These are phyloP conservation scores for Norana najaformis DNA, from an alignment of 2,888 invertebrate species.

Conservation along the genomic window DNA sequence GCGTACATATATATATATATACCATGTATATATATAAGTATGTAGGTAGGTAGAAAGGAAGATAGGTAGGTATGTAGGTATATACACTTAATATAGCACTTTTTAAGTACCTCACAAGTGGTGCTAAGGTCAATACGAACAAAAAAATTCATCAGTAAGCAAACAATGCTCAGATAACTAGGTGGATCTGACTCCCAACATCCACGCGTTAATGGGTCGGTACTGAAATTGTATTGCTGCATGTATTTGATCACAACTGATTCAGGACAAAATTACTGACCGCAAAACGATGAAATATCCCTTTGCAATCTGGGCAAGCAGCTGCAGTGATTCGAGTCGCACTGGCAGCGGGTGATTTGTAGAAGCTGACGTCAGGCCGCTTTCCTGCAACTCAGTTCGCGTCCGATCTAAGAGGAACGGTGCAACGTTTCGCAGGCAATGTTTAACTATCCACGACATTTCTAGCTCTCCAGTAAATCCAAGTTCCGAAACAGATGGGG, in stretches of 20 bases:
- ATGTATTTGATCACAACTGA: not conserved
- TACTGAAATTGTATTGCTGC: no score
- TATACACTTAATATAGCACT: no score
- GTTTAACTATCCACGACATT: conserved; percentile 55
- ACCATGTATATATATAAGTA: no score
- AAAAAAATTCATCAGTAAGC: no score
- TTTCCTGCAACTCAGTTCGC: not conserved
- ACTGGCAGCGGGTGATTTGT: conserved; percentile 68
- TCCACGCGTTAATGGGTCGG: no score
- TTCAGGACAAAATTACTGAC: conserved; percentile 45
- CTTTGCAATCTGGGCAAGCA: conserved; percentile 59
- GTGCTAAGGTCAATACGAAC: no score
- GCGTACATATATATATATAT: not conserved
- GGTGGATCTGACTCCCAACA: no score
- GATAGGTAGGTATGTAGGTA: no score
- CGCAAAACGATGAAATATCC: conserved; percentile 62
- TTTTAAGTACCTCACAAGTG: no score
- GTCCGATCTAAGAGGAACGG: conserved; percentile 10
- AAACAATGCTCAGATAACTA: not conserved
- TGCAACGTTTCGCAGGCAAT: conserved; percentile 57
- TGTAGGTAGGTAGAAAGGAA: no score
- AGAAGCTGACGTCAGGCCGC: not conserved
- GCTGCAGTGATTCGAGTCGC: conserved; percentile 77
- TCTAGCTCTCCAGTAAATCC: conserved; percentile 19
- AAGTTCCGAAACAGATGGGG: conserved; percentile 24